phyloP scores from a whole-genome alignment of 1,140 invertebrate species.

The Atta colombica region DNA sequence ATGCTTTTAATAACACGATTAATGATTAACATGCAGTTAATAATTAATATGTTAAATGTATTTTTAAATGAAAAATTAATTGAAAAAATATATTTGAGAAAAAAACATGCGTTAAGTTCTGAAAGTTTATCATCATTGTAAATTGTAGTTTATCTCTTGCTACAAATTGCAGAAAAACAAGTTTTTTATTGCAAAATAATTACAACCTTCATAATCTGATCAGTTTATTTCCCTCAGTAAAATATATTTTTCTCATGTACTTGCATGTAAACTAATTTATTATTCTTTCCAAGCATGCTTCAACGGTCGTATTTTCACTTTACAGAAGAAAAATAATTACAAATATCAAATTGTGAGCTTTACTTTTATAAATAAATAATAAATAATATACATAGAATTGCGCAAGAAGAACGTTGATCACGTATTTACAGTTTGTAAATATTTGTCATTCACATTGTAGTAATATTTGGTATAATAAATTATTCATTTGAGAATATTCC shows the following conservation, averaged over 20 bases:
- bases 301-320: conserved; percentile 25
- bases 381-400: neutral
- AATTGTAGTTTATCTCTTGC: neutral
- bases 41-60: neutral
- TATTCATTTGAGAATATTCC: conserved; percentile 11
- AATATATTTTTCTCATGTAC: conserved; percentile 19
- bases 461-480: conserved; percentile 17
- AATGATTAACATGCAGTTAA: neutral
- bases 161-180: neutral
- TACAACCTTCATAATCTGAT: neutral
- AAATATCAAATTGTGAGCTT: conserved; percentile 34
- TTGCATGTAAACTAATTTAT: conserved; percentile 28
- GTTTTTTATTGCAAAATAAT: conserved; percentile 15
- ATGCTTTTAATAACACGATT: too few species aligned
- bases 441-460: conserved; percentile 10
- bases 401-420: conserved; percentile 27
- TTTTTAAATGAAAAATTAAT: conserved; percentile 1
- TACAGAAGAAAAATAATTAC: conserved; percentile 33
- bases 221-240: neutral
- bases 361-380: conserved; percentile 2
- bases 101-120: neutral
- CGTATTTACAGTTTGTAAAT: conserved; percentile 22
- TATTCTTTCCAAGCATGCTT: conserved; percentile 8
- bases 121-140: neutral
- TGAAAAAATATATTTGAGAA: neutral